These are phyloP conservation scores for Perognathus longimembris DNA, from an alignment of 2,113 vertebrate species.

Conservation along the genomic window DNA sequence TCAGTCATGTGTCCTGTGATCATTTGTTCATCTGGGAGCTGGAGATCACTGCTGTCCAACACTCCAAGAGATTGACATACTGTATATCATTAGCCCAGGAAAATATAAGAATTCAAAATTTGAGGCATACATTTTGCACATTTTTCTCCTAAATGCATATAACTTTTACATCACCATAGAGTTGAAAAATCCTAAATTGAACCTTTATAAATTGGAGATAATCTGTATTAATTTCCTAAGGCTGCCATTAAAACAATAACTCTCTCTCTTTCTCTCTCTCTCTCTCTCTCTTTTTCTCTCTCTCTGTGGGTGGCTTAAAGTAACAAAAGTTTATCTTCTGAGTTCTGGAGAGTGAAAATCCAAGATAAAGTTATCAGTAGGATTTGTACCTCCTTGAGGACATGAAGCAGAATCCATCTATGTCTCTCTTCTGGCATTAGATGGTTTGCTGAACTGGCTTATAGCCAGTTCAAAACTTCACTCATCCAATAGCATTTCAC, in stretches of 20 bases:
- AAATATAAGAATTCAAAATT: background rate
- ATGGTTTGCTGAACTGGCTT: background rate
- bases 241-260: background rate
- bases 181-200: background rate
- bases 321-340: background rate
- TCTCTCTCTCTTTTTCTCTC: no score
- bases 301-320: background rate
- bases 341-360: background rate
- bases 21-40: background rate
- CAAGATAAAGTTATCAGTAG: background rate
- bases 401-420: background rate
- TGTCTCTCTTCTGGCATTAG: background rate
- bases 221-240: background rate
- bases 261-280: no score
- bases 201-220: background rate
- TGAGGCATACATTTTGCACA: no score
- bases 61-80: background rate
- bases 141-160: background rate
- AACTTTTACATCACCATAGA: background rate
- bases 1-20: background rate
- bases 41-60: background rate
- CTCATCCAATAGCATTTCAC: background rate
- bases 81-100: background rate
- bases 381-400: background rate
- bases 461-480: background rate